phyloP scores from a whole-genome alignment of 2,888 invertebrate species.

The Aspidiotus rigidus region DNA sequence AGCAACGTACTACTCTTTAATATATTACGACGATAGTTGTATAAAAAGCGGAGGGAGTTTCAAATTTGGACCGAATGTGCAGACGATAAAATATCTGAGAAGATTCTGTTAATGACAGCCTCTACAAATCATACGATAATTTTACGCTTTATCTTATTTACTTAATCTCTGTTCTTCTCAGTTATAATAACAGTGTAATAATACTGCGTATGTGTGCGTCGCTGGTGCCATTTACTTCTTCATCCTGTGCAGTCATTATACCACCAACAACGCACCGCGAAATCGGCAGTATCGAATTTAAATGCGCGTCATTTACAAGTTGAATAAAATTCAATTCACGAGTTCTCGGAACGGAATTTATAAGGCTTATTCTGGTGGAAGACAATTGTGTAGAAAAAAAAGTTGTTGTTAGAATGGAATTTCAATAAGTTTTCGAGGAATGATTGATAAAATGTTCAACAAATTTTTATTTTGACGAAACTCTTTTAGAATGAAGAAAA shows the following conservation, averaged over 20 bases:
- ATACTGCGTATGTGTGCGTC: neutral
- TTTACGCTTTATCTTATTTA: constrained; percentile 30
- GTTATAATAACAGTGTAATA: too few species aligned
- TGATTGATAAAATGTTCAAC: too few species aligned
- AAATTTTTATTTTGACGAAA: too few species aligned
- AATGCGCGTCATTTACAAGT: too few species aligned
- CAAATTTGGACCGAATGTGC: constrained; percentile 29
- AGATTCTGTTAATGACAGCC: constrained; percentile 32
- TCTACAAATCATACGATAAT: constrained; percentile 32
- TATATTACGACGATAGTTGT: neutral
- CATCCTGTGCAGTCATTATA: neutral
- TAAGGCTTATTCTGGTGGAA: too few species aligned
- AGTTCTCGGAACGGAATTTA: too few species aligned
- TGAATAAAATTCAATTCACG: too few species aligned
- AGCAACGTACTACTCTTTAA: neutral
- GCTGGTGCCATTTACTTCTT: neutral
- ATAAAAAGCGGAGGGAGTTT: constrained; percentile 17
- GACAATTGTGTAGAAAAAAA: too few species aligned
- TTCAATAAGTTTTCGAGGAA: too few species aligned
- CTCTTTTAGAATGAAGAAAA: too few species aligned
- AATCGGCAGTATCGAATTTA: neutral
- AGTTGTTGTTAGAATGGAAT: too few species aligned
- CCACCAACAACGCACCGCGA: neutral
- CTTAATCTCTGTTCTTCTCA: constrained; percentile 8
- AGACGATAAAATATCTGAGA: constrained; percentile 29